Evolutionary conservation across 92 coral and sea anemone genomes (phyloP).

Genomic region (Montipora capitata): DNA sequence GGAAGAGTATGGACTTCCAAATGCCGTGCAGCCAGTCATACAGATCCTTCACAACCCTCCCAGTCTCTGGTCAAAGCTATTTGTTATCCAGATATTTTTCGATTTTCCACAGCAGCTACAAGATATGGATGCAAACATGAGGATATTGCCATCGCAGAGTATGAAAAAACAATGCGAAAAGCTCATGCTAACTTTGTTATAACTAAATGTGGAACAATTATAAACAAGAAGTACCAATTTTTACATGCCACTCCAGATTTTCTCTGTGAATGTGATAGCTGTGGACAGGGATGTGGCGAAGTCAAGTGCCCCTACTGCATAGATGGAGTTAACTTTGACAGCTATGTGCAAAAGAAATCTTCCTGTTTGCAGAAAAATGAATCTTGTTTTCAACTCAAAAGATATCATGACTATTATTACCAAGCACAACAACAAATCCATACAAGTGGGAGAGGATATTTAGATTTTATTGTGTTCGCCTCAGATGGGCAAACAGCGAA

Average conservation of each 20-base stretch:
- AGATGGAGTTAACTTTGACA: constrained; percentile 35
- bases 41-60: constrained; percentile 66
- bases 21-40: constrained; percentile 62
- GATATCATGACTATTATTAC: too few relatives aligned
- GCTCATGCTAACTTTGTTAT: constrained; percentile 44
- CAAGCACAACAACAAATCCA: too few relatives aligned
- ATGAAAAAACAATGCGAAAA: constrained; percentile 44
- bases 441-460: constrained; percentile 18
- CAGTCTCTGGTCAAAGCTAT: constrained; percentile 68
- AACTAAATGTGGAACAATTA: constrained; percentile 40
- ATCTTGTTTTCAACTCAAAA: too few relatives aligned
- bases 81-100: constrained; percentile 66
- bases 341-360: constrained; percentile 23
- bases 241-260: constrained; percentile 22
- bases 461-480: constrained; percentile 56
- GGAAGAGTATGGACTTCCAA: constrained; percentile 78
- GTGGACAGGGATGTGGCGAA: constrained; percentile 33
- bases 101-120: constrained; percentile 55
- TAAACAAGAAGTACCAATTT: constrained; percentile 34
- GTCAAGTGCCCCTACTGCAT: constrained; percentile 44
- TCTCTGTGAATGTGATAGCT: constrained; percentile 79
- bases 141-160: constrained; percentile 25
- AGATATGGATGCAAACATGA: too few relatives aligned
- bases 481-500: constrained; percentile 5
- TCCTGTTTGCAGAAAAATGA: constrained; percentile 37